Evolutionary conservation across 2,888 invertebrate genomes (phyloP).

Genomic region (Noctua comes): DNA sequence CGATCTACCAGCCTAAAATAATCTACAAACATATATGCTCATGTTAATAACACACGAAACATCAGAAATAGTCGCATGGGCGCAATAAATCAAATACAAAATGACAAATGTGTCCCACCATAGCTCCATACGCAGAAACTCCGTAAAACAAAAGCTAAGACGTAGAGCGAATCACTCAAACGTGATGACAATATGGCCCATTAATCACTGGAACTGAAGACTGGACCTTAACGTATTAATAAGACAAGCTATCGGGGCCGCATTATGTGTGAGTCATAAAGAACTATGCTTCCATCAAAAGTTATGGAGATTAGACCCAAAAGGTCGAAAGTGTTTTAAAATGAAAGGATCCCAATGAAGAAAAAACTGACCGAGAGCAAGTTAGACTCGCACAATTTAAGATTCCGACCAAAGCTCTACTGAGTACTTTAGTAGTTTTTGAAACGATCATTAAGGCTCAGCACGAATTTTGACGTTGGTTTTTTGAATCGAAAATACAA

Average conservation of each 20-base stretch:
- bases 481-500: neutral
- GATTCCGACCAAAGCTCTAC: neutral
- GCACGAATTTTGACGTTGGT: neutral
- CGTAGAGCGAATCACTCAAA: constrained; percentile 60
- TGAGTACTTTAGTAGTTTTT: neutral
- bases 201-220: constrained; percentile 53
- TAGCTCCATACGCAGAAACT: constrained; percentile 38
- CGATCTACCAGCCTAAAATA: neutral
- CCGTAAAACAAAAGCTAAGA: constrained; percentile 51
- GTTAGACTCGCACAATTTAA: neutral
- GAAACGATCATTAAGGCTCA: neutral
- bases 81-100: constrained; percentile 55
- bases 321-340: neutral
- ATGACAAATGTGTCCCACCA: constrained; percentile 52
- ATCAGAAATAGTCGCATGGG: constrained; percentile 16
- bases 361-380: neutral
- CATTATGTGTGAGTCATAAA: neutral
- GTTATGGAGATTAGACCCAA: neutral
- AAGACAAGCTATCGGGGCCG: constrained; percentile 14
- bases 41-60: constrained; percentile 20
- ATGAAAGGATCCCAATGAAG: neutral
- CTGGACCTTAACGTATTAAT: constrained; percentile 30
- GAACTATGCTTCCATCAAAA: neutral
- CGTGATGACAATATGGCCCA: constrained; percentile 49
- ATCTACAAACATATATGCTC: neutral